Percentiles rank a stretch among this genome's conserved stretches.
phyloP scores from a whole-genome alignment of 2,113 vertebrate genomes.

The Mustela nigripes region DNA sequence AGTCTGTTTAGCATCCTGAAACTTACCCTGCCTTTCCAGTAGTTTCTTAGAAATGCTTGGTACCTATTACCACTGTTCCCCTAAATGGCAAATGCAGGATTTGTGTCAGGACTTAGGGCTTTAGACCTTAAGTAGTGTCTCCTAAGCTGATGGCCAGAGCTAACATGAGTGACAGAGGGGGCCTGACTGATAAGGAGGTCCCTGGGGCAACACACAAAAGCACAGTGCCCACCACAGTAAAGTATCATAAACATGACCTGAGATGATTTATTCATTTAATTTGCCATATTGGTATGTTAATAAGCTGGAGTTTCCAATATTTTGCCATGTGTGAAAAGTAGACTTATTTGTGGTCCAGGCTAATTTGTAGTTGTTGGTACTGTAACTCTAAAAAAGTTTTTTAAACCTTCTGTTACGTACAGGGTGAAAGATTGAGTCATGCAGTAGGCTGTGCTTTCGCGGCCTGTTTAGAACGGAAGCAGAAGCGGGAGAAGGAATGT shows the following conservation, averaged over 20 bases:
- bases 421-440: slow-evolving; percentile 98
- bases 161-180: neutral
- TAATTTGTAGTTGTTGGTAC: slow-evolving; percentile 16
- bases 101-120: slow-evolving; percentile 25
- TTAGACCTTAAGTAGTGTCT: neutral
- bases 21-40: neutral
- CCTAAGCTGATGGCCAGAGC: neutral
- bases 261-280: slow-evolving; percentile 39
- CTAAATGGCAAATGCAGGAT: neutral
- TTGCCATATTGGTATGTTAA: neutral
- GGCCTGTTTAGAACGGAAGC: slow-evolving; percentile 97
- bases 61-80: neutral
- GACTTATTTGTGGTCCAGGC: neutral
- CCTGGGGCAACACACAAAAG: neutral
- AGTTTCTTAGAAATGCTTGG: slow-evolving; percentile 57
- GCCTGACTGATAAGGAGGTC: neutral
- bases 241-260: neutral
- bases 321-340: slow-evolving; percentile 42
- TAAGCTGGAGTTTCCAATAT: slow-evolving; percentile 46
- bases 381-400: neutral
- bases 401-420: slow-evolving; percentile 45
- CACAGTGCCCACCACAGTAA: neutral
- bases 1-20: slow-evolving; percentile 43
- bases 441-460: slow-evolving; percentile 99
- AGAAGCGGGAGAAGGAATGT: slow-evolving; percentile 99